These are phyloP conservation scores for Daboia siamensis DNA, from an alignment of 2,113 vertebrate species.

Conservation along the genomic window DNA sequence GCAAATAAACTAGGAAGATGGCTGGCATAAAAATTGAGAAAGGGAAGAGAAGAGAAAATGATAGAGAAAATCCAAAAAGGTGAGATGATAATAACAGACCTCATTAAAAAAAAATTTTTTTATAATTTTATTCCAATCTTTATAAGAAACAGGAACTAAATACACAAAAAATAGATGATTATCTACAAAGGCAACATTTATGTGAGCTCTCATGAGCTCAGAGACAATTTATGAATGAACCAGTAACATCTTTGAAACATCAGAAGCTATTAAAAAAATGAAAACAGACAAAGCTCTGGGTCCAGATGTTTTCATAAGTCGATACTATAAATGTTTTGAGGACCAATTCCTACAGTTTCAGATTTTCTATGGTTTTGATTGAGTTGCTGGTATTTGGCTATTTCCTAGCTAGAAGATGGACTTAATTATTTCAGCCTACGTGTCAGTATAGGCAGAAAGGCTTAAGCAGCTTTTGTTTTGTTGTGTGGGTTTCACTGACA, in stretches of 20 bases:
- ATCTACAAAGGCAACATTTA: not conserved
- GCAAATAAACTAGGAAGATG: not conserved
- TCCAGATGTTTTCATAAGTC: not conserved
- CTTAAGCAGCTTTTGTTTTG: not conserved
- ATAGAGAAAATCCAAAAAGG: not conserved
- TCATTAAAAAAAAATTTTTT: not conserved
- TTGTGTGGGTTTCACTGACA: not conserved
- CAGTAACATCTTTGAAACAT: not conserved
- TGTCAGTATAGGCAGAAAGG: not conserved
- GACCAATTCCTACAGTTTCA: not conserved
- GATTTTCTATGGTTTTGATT: not conserved
- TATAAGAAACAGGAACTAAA: not conserved
- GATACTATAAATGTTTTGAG: not conserved
- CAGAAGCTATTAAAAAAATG: not conserved
- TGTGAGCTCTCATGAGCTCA: not conserved
- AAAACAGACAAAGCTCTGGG: not conserved
- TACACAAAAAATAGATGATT: not conserved
- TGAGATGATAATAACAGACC: not conserved
- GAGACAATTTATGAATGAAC: not conserved
- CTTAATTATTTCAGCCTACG: not conserved
- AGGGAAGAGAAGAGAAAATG: not conserved
- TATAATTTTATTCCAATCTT: not conserved
- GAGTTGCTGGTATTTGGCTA: not conserved
- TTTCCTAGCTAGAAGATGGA: not conserved
- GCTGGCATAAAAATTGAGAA: not conserved